These are phyloP conservation scores for Zonitis immaculata DNA, from an alignment of 2,888 invertebrate species.

Conservation along the genomic window DNA sequence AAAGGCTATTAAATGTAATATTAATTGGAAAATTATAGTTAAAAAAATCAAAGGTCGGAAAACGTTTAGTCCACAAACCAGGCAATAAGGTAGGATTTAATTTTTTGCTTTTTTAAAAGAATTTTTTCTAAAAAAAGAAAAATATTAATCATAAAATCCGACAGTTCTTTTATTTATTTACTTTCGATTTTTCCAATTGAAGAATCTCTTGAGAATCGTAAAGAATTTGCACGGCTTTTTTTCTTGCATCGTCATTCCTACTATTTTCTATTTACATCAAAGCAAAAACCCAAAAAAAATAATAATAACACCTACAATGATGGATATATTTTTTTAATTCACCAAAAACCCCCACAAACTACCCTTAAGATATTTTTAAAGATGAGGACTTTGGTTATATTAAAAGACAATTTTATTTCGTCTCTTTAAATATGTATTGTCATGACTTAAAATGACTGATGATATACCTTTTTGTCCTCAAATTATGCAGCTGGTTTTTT, in stretches of 20 bases:
- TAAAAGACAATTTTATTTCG: conserved; percentile 9
- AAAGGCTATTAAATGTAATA: too few relatives aligned
- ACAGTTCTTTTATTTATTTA: background rate
- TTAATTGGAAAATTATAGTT: too few relatives aligned
- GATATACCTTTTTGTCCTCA: background rate
- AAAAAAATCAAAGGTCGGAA: too few relatives aligned
- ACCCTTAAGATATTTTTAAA: conserved; percentile 12
- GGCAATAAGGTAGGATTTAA: too few relatives aligned
- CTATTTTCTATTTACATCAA: background rate
- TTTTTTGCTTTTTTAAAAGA: too few relatives aligned
- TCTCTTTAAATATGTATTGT: background rate
- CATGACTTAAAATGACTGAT: background rate
- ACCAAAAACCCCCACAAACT: conserved; percentile 13
- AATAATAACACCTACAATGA: background rate
- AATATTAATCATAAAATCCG: background rate
- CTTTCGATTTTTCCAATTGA: background rate
- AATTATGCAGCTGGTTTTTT: background rate
- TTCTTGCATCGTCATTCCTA: background rate
- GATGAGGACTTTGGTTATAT: conserved; percentile 9
- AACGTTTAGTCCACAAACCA: too few relatives aligned
- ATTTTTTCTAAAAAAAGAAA: too few relatives aligned
- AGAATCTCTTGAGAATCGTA: background rate
- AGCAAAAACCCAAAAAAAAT: background rate
- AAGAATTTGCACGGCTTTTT: conserved; percentile 1
- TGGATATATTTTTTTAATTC: background rate